Evolutionary conservation across 2,797 vertebrate genomes (phyloP).

Genomic region (Allobates femoralis): DNA sequence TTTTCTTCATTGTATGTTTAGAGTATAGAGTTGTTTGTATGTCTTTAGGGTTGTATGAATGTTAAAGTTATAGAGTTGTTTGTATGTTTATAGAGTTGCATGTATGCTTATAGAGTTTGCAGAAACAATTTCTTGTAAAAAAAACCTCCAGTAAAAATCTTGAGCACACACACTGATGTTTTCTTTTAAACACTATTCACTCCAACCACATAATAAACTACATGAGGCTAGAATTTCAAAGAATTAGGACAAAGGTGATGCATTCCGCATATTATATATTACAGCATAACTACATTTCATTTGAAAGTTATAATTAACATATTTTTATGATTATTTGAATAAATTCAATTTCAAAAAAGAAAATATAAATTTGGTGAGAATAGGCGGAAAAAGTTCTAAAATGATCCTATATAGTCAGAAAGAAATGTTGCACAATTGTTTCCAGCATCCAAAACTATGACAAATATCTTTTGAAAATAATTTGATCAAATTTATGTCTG

Average conservation of each 20-base stretch:
- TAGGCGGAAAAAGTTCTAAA: no score
- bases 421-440: background rate
- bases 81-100: background rate
- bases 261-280: background rate
- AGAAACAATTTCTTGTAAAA: background rate
- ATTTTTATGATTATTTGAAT: background rate
- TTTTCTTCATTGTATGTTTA: no score
- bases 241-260: background rate
- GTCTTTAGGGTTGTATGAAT: no score
- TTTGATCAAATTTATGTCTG: no score
- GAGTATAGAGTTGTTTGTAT: no score
- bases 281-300: background rate
- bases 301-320: background rate
- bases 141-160: background rate
- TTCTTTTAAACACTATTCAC: background rate
- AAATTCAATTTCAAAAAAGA: background rate
- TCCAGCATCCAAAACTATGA: background rate
- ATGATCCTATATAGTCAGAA: no score
- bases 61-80: no score
- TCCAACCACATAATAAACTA: background rate
- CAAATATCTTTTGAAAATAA: no score
- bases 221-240: slow-evolving; percentile 11
- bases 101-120: no score
- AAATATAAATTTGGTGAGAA: background rate
- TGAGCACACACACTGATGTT: background rate